Conservation (phyloP, 2,113 vertebrate genomes). For the Macroglossus sobrinus region DNA sequence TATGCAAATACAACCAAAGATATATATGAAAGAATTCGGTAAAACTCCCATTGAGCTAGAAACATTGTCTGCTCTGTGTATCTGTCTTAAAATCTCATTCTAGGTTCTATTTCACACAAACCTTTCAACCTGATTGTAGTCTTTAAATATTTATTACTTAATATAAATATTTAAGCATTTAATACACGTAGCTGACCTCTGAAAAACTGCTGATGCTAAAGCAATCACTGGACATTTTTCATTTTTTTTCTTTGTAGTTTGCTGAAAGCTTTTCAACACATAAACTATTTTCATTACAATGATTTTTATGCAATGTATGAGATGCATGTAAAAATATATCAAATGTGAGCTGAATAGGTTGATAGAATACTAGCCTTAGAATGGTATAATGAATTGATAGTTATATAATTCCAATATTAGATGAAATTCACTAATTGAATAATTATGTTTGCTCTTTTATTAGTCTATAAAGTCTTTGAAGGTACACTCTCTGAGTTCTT, state of each 20-base stretch:
- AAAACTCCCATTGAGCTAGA: not conserved
- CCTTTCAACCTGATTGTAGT: not conserved
- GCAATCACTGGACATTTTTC: not conserved
- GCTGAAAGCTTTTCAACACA: not conserved
- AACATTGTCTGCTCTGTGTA: not conserved
- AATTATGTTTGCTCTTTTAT: not conserved
- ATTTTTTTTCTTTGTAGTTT: not conserved
- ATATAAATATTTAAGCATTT: slow-evolving; percentile 70
- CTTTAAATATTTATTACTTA: slow-evolving; percentile 63
- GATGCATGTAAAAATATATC: not conserved
- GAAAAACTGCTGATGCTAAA: slow-evolving; percentile 30
- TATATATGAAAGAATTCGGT: not conserved
- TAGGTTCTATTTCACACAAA: not conserved
- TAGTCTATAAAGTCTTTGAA: not conserved
- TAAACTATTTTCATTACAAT: not conserved
- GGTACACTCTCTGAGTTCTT: not conserved
- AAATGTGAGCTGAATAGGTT: not conserved
- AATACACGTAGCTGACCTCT: slow-evolving; percentile 52
- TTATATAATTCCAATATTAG: not conserved
- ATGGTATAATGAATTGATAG: not conserved
- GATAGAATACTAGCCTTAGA: not conserved
- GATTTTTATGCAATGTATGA: not conserved
- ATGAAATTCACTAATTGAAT: not conserved
- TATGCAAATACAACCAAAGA: not conserved
- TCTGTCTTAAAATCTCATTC: not conserved